Base-by-base conservation (phyloP, 2,888 invertebrate species). In the Cryptocheilus praepositus region DNA sequence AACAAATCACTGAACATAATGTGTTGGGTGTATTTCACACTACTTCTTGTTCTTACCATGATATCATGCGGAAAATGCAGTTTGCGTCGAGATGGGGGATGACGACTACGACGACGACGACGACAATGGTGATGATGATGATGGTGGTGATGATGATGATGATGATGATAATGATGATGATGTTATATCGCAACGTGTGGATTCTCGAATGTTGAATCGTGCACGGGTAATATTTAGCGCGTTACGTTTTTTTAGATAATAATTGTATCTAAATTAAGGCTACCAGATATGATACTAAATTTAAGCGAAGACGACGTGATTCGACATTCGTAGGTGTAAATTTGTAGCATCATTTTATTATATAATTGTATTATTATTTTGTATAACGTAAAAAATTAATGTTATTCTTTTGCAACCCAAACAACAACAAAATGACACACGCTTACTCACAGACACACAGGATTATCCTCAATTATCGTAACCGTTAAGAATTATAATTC, bases 1-100 rank as follows among this genome's bases (percentile, higher is more conserved):
- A 66, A 64, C 64, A 66, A 73, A 72, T 69, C 73, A 75, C 74
- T 64, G 66, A 70, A 71, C 61, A 55, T 62, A 61, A 67, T 71
- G 56, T 71, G 55, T 75, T 73, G 46, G 66, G 70, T 75, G 71
- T 67, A 72, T 68, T 54, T 69, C 53, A 67, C 61, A 57, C 67
- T 58, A 19, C 52, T 67, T 68, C 65, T 67, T 57, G 59, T 46
- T 61, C 70, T 72, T 61, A 43, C 28, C 21, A 16, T 55, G 36
- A 43, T 56, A 49, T 46, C 15, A 46, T 49, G 49, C 16, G 49
- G n/a, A 49, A 49, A 11, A 19, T 49, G 49, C 19, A 36, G 36
- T 36, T 36, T 36, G 36, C 36, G 11, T 36, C 36, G 36, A 36
- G 36, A 36, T 11, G 36, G 36, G 4, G 25, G 25, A 25, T 25